Conservation (phyloP, 2,888 invertebrate species). For the Torymus texanus region DNA sequence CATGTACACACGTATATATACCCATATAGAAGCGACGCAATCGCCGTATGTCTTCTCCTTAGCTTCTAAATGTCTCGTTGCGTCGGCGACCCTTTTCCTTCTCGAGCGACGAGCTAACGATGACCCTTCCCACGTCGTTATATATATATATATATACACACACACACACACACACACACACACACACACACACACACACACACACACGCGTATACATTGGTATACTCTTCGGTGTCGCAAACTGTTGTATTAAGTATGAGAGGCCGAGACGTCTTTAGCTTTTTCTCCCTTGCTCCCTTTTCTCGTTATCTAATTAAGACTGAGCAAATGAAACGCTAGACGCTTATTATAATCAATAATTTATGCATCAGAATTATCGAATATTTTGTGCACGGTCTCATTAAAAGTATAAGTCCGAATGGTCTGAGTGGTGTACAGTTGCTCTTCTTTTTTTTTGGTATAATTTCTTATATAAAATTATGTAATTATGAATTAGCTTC, state of each 20-base stretch:
- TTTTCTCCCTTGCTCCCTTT: background rate
- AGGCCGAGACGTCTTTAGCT: conserved; percentile 12
- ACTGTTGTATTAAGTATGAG: background rate
- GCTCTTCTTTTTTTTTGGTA: no score
- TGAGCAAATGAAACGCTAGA: conserved; percentile 3
- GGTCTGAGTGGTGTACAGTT: no score
- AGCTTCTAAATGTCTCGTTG: conserved; percentile 37
- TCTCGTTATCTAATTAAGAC: conserved; percentile 41
- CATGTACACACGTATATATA: background rate
- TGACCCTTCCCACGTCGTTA: conserved; percentile 22
- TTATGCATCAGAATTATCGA: conserved; percentile 10
- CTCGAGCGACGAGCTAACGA: background rate
- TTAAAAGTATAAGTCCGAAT: background rate
- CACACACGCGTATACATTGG: background rate
- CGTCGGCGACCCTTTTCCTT: conserved; percentile 28
- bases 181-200: no score
- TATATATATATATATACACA: no score
- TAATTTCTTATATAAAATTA: no score
- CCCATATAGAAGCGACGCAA: conserved; percentile 36
- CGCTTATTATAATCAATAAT: conserved; percentile 1
- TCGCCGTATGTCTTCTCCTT: conserved; percentile 42
- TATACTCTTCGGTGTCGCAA: background rate
- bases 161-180: no score
- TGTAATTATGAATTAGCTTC: no score
- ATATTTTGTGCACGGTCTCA: background rate